phyloP scores from a whole-genome alignment of 1,140 invertebrate species.

The Saxidomus purpurata region DNA sequence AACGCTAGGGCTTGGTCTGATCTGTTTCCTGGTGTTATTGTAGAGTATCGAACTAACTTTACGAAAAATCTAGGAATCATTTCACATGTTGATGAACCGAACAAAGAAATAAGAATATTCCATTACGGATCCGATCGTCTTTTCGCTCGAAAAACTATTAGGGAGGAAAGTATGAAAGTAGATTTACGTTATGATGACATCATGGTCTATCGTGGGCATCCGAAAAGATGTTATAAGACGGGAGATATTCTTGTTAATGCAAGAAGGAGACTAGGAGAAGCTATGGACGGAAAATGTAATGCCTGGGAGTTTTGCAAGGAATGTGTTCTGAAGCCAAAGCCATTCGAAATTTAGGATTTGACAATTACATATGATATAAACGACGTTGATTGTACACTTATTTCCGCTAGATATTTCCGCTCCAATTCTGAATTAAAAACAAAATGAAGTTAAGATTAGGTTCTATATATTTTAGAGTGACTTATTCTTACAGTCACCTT shows the following conservation, averaged over 20 bases:
- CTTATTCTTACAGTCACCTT: too few species aligned
- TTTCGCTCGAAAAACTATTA: constrained; percentile 19
- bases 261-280: not conserved
- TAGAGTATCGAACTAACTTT: constrained; percentile 21
- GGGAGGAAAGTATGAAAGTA: not conserved
- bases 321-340: not conserved
- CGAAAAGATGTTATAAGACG: not conserved
- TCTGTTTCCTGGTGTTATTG: constrained; percentile 8
- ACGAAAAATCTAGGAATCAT: constrained; percentile 41
- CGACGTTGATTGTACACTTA: too few species aligned
- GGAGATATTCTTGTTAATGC: not conserved
- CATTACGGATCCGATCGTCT: constrained; percentile 35
- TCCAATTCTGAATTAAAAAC: too few species aligned
- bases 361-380: too few species aligned
- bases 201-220: not conserved
- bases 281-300: not conserved
- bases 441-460: too few species aligned
- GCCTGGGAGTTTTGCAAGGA: constrained; percentile 35
- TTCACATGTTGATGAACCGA: not conserved
- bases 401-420: too few species aligned
- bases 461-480: too few species aligned
- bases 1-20: constrained; percentile 24
- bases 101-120: constrained; percentile 24
- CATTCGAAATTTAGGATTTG: not conserved
- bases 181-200: not conserved